Conservation (phyloP, 2,888 invertebrate genomes). For the Ryuthela nishihirai region DNA sequence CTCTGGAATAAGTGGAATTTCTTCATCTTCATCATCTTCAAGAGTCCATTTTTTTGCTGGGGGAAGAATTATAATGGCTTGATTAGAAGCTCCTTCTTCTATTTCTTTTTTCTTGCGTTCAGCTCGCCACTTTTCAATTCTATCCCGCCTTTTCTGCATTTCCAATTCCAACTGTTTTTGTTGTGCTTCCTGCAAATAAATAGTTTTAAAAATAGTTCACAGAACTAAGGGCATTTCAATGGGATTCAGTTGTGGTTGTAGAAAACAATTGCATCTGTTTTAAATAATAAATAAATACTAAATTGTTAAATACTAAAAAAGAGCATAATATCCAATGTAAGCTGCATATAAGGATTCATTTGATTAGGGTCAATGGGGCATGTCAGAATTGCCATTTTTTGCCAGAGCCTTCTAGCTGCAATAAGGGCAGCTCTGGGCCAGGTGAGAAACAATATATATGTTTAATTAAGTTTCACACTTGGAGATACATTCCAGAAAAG, state of each 20-base stretch:
- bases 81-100: conserved; percentile 65
- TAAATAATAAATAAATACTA: background rate
- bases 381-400: no score
- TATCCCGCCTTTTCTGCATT: conserved; percentile 91
- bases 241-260: background rate
- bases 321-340: background rate
- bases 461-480: no score
- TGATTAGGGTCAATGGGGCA: no score
- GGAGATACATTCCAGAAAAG: no score
- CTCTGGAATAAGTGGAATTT: conserved; percentile 59
- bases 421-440: no score
- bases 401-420: no score
- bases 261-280: background rate
- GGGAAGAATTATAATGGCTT: conserved; percentile 40
- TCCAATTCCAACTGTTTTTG: conserved; percentile 84
- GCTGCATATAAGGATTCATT: no score
- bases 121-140: conserved; percentile 93
- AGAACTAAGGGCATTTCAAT: background rate
- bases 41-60: conserved; percentile 37
- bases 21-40: conserved; percentile 87
- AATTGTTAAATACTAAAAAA: background rate
- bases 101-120: conserved; percentile 74
- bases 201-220: background rate
- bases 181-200: conserved; percentile 69
- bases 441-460: no score